Base-by-base conservation (phyloP, 92 coral and sea anemone genomes). In the Paramuricea clavata region DNA sequence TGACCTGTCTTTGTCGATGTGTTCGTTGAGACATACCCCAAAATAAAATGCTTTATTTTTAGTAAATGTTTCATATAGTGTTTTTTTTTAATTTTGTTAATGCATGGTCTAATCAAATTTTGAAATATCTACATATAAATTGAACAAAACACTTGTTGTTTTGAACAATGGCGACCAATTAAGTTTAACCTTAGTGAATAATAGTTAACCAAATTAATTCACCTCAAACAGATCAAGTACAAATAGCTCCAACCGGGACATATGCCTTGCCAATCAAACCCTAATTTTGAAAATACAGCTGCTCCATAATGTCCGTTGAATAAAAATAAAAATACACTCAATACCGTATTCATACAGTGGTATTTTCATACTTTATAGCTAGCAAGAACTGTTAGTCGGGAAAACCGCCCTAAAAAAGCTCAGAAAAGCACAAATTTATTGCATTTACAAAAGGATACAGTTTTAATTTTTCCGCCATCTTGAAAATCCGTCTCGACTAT, bases 381-480 rank as follows among this genome's bases (percentile, higher is more conserved):
- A 60, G 8, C 2, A 26, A 22, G n/a, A 60, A 60, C 31, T 21
- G 4, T 4, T n/a, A 2, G 68, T 26, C 6, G 1, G 12, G 22
- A 65, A 65, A 65, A 11, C 39, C n/a, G 7, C 19, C 0, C 41
- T 65, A 65, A 9, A 65, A 27, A 28, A n/a, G 35, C 21, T 65
- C 19, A 65, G 16, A 31, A 0, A 28, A 21, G 8, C 7, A 65
- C n/a, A 31, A 62, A 65, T 65, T 27, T 65, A 26, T 28, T 28
- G 41, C 41, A n/a, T 21, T 65, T 27, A 3, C 9, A 27, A 65
- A 65, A 65, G 72, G 72, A 65, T 65, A 65, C 72, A 65, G 41
- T 31, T 65, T 65, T 25, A 65, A 26, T 28, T 26, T 26, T 28
- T 65, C 72, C 72, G 72, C 72, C 72, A 65, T 65, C 72, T 65